These are phyloP conservation scores for Gymnopithys bicolor DNA, from an alignment of 2,797 vertebrate species.

Conservation along the genomic window DNA sequence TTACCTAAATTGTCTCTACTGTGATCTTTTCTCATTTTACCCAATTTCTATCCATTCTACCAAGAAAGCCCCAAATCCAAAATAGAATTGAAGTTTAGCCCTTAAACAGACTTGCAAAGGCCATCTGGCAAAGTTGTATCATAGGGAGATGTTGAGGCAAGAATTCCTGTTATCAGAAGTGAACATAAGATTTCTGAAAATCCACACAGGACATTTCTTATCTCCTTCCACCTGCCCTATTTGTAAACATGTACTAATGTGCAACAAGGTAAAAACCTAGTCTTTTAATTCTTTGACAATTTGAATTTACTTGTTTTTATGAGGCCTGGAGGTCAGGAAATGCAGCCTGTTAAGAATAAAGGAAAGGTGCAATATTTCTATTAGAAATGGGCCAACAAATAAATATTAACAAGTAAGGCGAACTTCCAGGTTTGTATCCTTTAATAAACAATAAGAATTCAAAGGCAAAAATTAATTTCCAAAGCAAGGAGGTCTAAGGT, in stretches of 20 bases:
- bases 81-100: background rate
- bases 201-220: background rate
- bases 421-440: background rate
- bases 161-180: background rate
- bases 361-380: background rate
- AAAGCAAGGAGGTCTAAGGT: background rate
- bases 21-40: background rate
- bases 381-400: background rate
- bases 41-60: background rate
- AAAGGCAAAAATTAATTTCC: background rate
- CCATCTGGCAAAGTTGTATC: background rate
- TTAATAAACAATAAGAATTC: background rate
- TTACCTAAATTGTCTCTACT: background rate
- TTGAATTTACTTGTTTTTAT: background rate
- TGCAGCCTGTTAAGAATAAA: background rate
- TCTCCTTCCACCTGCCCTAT: rapidly evolving
- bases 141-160: background rate
- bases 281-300: background rate
- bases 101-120: background rate
- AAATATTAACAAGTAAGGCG: background rate
- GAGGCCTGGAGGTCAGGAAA: background rate
- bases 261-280: background rate
- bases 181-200: background rate
- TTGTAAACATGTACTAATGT: background rate
- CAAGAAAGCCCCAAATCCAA: background rate